Percentiles rank a stretch among this genome's conserved stretches.
phyloP scores from a whole-genome alignment of 1,140 invertebrate species.

The Musca vetustissima region DNA sequence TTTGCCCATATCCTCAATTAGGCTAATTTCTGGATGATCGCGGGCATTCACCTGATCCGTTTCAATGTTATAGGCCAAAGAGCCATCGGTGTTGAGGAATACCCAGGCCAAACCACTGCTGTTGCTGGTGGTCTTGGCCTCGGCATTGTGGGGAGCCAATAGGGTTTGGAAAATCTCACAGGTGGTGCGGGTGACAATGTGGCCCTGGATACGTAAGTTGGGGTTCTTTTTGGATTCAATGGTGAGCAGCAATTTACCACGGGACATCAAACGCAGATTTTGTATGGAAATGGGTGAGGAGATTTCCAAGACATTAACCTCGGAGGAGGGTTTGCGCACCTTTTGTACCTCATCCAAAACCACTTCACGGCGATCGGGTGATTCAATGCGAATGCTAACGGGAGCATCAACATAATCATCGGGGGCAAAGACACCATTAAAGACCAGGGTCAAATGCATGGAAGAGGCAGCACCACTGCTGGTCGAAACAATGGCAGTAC shows the following conservation, averaged over 20 bases:
- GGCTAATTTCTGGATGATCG: conserved; percentile 67
- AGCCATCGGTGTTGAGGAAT: conserved; percentile 74
- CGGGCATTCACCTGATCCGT: conserved; percentile 60
- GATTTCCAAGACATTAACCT: conserved; percentile 74
- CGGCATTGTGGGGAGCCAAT: conserved; percentile 58
- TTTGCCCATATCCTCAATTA: conserved; percentile 71
- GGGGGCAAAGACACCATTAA: conserved; percentile 75
- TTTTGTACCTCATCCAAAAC: conserved; percentile 67
- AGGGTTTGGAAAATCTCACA: conserved; percentile 81
- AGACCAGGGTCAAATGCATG: conserved; percentile 77
- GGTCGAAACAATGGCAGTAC: conserved; percentile 81
- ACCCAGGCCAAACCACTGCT: conserved; percentile 74
- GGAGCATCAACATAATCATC: conserved; percentile 68
- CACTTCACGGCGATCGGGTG: conserved; percentile 68
- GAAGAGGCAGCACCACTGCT: conserved; percentile 74
- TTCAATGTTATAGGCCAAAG: conserved; percentile 69
- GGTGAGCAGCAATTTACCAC: conserved; percentile 69
- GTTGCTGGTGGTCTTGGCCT: conserved; percentile 51
- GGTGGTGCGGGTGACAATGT: conserved; percentile 68
- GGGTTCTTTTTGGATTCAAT: conserved; percentile 67
- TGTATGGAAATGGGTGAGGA: conserved; percentile 70
- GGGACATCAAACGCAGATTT: conserved; percentile 70
- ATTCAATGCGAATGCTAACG: conserved; percentile 69
- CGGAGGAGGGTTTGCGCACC: conserved; percentile 71
- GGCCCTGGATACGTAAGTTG: conserved; percentile 65